Percentiles rank a stretch among this genome's conserved stretches.
Conservation (phyloP, 2,113 vertebrate species). For the Scomber japonicus region DNA sequence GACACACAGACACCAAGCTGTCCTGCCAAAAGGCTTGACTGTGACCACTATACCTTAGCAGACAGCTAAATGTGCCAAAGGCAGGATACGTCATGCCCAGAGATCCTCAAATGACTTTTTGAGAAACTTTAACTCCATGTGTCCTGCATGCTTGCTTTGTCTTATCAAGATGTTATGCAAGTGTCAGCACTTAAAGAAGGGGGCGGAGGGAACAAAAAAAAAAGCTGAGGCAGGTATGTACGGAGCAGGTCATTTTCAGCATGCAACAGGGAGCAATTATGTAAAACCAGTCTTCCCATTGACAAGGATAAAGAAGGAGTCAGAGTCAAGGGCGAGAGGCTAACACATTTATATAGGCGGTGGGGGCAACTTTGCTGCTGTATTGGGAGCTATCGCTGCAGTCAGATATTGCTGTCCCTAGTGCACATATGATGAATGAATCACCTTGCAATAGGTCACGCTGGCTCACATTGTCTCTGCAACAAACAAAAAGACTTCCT, state of each 20-base stretch:
- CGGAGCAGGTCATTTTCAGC: slow-evolving; percentile 41
- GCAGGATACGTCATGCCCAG: background rate
- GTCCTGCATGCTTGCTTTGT: slow-evolving; percentile 42
- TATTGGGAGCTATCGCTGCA: slow-evolving; percentile 56
- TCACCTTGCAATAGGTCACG: slow-evolving; percentile 80
- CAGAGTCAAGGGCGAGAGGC: slow-evolving; percentile 72
- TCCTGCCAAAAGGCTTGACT: slow-evolving; percentile 19
- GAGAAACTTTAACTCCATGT: slow-evolving; percentile 44
- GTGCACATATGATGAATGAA: slow-evolving; percentile 74
- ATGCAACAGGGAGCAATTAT: slow-evolving; percentile 66
- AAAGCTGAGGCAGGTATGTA: slow-evolving; percentile 2
- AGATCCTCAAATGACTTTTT: slow-evolving; percentile 38
- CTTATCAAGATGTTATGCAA: slow-evolving; percentile 71
- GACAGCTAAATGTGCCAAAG: slow-evolving; percentile 21
- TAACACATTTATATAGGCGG: slow-evolving; percentile 51
- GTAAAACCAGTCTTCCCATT: slow-evolving; percentile 46
- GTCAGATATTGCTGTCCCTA: slow-evolving; percentile 66
- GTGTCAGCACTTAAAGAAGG: slow-evolving; percentile 34
- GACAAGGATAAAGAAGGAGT: slow-evolving; percentile 66
- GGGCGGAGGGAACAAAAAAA: background rate
- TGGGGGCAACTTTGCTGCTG: slow-evolving; percentile 43
- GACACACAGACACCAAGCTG: slow-evolving; percentile 2
- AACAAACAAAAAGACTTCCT: slow-evolving; percentile 48
- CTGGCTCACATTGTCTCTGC: slow-evolving; percentile 25
- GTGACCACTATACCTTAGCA: slow-evolving; percentile 1